phyloP scores from a whole-genome alignment of 2,797 vertebrate genomes.

The Rhabdophis nuchalis region DNA sequence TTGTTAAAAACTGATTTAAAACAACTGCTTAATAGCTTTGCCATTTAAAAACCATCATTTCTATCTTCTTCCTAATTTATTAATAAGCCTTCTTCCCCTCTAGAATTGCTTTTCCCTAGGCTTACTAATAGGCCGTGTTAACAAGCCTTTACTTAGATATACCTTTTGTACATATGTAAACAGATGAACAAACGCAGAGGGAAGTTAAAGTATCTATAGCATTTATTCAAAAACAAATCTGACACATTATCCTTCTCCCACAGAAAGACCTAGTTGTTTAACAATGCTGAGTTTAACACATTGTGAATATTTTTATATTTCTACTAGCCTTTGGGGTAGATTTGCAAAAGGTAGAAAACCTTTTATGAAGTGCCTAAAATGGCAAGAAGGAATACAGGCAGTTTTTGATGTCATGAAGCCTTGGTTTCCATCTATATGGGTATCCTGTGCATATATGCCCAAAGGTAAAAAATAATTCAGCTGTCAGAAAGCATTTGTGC shows the following conservation, averaged over 20 bases:
- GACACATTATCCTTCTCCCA: neutral
- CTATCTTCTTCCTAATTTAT: slow-evolving; percentile 57
- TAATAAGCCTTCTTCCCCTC: slow-evolving; percentile 54
- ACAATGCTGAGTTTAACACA: neutral
- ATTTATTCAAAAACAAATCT: neutral
- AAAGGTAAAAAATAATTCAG: neutral
- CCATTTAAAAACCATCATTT: slow-evolving; percentile 59
- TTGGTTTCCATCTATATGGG: neutral
- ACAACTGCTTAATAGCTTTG: slow-evolving; percentile 44
- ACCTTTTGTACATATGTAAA: neutral
- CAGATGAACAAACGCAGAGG: neutral
- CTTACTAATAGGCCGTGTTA: slow-evolving; percentile 19
- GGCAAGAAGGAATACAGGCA: neutral
- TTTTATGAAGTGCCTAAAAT: neutral
- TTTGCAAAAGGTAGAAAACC: neutral
- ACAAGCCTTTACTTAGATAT: slow-evolving; percentile 19
- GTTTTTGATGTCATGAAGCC: neutral
- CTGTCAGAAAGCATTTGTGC: neutral
- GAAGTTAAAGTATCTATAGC: neutral
- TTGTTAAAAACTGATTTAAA: slow-evolving; percentile 51
- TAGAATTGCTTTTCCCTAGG: slow-evolving; percentile 39
- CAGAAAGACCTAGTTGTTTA: neutral
- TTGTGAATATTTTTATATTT: neutral
- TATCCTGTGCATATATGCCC: neutral
- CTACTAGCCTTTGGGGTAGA: neutral